These are phyloP conservation scores for Escarpia spicata DNA, from an alignment of 2,888 invertebrate genomes.

Conservation along the genomic window DNA sequence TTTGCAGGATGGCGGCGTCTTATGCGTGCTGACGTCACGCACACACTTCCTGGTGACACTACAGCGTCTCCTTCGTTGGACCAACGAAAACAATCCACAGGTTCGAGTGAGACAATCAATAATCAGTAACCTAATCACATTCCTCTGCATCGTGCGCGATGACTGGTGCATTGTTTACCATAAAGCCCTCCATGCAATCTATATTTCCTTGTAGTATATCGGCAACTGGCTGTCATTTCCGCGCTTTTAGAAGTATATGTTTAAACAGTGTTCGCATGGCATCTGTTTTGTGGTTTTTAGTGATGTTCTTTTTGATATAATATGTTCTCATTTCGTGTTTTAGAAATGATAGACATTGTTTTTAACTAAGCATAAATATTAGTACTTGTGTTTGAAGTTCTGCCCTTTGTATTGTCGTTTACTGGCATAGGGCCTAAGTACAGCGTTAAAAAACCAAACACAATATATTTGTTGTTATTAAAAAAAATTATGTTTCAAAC, in stretches of 20 bases:
- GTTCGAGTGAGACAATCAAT: conserved; percentile 22
- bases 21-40: conserved; percentile 26
- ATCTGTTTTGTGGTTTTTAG: no score
- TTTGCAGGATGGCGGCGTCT: conserved; percentile 31
- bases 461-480: not conserved
- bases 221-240: not conserved
- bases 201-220: not conserved
- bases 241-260: no score
- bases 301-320: no score
- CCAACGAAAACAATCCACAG: conserved; percentile 36
- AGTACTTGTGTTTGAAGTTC: not conserved
- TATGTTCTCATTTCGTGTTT: no score
- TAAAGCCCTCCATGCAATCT: not conserved
- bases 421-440: no score
- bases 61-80: conserved; percentile 31
- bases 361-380: not conserved
- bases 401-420: not conserved
- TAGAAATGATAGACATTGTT: no score
- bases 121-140: not conserved
- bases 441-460: no score
- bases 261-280: no score
- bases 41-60: conserved; percentile 36
- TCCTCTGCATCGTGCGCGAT: not conserved
- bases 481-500: not conserved
- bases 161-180: not conserved